A percentile compares a stretch with the other conserved stretches of the same genome.
Evolutionary conservation across 2,113 vertebrate genomes (phyloP).

Genomic region (Hippocampus abdominalis): DNA sequence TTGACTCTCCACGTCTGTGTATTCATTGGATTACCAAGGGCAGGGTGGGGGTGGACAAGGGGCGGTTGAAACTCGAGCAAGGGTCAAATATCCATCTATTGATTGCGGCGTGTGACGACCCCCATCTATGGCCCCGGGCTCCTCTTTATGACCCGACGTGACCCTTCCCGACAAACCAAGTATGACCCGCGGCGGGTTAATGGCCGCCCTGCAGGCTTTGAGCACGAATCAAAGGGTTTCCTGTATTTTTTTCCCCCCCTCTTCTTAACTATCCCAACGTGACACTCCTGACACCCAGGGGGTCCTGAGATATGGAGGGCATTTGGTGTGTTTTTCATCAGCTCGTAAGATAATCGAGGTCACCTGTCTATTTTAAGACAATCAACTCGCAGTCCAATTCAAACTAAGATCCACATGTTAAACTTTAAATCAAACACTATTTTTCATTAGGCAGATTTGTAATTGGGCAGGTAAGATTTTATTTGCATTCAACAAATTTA

Average conservation of each 20-base stretch:
- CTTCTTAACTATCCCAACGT: conserved; percentile 14
- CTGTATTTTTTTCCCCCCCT: conserved; percentile 10
- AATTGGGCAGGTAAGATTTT: background rate
- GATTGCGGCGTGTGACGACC: conserved; percentile 53
- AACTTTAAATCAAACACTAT: background rate
- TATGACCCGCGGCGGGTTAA: conserved; percentile 52
- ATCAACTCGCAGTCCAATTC: background rate
- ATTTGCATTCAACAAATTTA: background rate
- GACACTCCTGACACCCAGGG: conserved; percentile 21
- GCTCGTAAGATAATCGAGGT: conserved; percentile 15
- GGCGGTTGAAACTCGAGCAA: conserved; percentile 38
- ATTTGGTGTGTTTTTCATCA: conserved; percentile 10
- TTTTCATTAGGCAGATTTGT: no score
- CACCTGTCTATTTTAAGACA: background rate
- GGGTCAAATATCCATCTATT: conserved; percentile 65
- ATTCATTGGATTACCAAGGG: conserved; percentile 46
- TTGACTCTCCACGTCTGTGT: conserved; percentile 37
- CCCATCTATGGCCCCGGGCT: conserved; percentile 31
- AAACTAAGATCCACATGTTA: background rate
- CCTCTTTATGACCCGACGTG: conserved; percentile 47
- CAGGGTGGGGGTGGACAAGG: conserved; percentile 9
- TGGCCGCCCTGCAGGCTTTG: conserved; percentile 48
- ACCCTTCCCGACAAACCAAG: conserved; percentile 36
- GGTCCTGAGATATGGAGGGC: conserved; percentile 11
- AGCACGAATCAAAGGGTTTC: conserved; percentile 47